phyloP scores from a whole-genome alignment of 2,797 vertebrate species.

The Cyprinodon diabolis region DNA sequence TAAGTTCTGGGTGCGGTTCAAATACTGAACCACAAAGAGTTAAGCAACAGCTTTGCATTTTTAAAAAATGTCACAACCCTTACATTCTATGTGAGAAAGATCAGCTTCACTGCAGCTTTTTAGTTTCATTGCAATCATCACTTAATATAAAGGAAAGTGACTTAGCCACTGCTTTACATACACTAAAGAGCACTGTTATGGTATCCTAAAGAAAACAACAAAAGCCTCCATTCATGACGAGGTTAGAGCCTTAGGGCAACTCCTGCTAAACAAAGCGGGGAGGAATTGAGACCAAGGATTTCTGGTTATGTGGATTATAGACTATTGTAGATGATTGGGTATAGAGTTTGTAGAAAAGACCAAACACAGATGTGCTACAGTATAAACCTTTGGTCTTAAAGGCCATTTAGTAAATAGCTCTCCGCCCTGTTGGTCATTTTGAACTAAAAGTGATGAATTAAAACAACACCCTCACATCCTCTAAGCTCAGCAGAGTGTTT shows the following conservation, averaged over 20 bases:
- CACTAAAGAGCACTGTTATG: background rate
- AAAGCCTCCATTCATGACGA: background rate
- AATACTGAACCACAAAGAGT: background rate
- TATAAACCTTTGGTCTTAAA: slow-evolving; percentile 10
- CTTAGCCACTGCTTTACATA: background rate
- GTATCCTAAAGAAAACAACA: slow-evolving; percentile 5
- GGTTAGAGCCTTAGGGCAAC: background rate
- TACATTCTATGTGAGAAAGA: background rate
- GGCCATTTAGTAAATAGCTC: slow-evolving; percentile 6
- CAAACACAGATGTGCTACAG: slow-evolving; percentile 18
- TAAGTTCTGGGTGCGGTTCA: slow-evolving; percentile 36
- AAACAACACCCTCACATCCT: slow-evolving; percentile 42
- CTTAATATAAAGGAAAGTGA: background rate
- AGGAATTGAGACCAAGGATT: background rate
- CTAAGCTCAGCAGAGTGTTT: slow-evolving; percentile 14
- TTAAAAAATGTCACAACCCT: slow-evolving; percentile 17
- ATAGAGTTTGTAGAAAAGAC: slow-evolving; percentile 16
- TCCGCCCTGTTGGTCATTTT: slow-evolving; percentile 27
- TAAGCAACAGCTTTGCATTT: slow-evolving; percentile 7
- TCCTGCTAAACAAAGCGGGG: background rate
- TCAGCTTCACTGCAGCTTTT: slow-evolving; percentile 9
- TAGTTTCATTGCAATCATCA: background rate
- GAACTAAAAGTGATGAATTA: slow-evolving; percentile 24
- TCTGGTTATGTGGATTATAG: slow-evolving; percentile 37
- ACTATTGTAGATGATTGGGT: slow-evolving; percentile 25